Evolutionary conservation across 2,888 invertebrate species (phyloP).

Genomic region (Xylocampa areola): DNA sequence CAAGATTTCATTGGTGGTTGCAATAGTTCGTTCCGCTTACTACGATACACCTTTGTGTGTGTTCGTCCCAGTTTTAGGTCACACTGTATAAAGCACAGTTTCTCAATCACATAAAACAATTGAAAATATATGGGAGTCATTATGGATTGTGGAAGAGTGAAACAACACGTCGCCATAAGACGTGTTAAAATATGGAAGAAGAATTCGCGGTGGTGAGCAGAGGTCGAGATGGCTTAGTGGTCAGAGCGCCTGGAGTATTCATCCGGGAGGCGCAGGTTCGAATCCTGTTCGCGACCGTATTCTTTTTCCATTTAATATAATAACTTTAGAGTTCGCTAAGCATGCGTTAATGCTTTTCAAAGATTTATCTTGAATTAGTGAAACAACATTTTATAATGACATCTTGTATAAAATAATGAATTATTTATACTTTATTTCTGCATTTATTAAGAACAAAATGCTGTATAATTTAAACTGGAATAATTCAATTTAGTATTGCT

Average conservation of each 20-base stretch:
- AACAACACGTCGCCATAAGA: not conserved
- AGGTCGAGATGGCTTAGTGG: too few species aligned
- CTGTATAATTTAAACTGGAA: not conserved
- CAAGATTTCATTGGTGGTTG: slow-evolving; percentile 77
- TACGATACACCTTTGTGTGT: slow-evolving; percentile 52
- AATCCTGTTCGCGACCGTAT: too few species aligned
- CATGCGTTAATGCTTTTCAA: too few species aligned
- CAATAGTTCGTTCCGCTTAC: slow-evolving; percentile 73
- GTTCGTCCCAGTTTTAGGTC: slow-evolving; percentile 53
- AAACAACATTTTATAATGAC: not conserved
- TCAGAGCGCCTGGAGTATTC: too few species aligned
- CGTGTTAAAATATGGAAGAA: too few species aligned
- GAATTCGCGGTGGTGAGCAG: too few species aligned
- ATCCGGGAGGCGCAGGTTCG: too few species aligned
- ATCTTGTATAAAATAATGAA: not conserved
- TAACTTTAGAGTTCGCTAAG: too few species aligned
- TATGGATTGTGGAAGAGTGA: not conserved
- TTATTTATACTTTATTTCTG: not conserved
- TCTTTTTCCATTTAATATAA: too few species aligned
- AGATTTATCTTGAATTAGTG: too few species aligned
- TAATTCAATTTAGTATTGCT: not conserved
- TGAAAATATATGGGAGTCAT: slow-evolving; percentile 18
- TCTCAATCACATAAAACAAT: slow-evolving; percentile 38
- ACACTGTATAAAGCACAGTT: slow-evolving; percentile 33
- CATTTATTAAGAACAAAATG: not conserved